phyloP scores from a whole-genome alignment of 2,113 vertebrate species.

The Megaptera novaeangliae region DNA sequence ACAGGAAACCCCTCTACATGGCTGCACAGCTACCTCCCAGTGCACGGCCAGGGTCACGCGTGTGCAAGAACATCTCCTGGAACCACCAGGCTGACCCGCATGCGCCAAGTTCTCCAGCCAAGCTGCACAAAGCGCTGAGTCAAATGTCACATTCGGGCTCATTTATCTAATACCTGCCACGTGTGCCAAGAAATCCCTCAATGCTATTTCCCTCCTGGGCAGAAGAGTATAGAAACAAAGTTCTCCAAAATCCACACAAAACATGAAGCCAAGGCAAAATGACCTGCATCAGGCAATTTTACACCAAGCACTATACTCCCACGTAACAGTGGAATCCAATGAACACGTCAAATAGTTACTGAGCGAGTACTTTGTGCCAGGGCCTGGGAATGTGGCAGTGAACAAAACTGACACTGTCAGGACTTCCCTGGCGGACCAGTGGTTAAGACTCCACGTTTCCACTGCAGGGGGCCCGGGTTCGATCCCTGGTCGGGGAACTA shows the following conservation, averaged over 20 bases:
- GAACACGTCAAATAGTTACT: fast-evolving
- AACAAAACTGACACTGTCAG: background rate
- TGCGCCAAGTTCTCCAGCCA: fast-evolving
- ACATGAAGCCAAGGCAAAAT: background rate
- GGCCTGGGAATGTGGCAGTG: background rate
- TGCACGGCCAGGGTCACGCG: fast-evolving
- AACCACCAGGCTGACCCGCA: background rate
- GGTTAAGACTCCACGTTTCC: background rate
- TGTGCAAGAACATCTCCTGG: background rate
- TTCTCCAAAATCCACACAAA: background rate
- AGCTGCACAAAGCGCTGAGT: background rate
- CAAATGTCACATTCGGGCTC: constrained; percentile 13
- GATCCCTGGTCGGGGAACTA: background rate
- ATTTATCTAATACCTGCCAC: background rate
- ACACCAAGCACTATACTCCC: background rate
- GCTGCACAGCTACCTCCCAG: fast-evolving
- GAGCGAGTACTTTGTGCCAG: background rate
- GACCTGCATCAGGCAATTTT: background rate
- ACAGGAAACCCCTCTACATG: background rate
- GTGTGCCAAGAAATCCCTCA: background rate
- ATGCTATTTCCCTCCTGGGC: background rate
- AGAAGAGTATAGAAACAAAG: background rate
- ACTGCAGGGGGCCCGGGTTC: background rate
- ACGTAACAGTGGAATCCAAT: background rate
- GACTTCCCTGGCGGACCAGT: background rate